Evolutionary conservation across 2,113 vertebrate species (phyloP).

Genomic region (Lagopus muta): DNA sequence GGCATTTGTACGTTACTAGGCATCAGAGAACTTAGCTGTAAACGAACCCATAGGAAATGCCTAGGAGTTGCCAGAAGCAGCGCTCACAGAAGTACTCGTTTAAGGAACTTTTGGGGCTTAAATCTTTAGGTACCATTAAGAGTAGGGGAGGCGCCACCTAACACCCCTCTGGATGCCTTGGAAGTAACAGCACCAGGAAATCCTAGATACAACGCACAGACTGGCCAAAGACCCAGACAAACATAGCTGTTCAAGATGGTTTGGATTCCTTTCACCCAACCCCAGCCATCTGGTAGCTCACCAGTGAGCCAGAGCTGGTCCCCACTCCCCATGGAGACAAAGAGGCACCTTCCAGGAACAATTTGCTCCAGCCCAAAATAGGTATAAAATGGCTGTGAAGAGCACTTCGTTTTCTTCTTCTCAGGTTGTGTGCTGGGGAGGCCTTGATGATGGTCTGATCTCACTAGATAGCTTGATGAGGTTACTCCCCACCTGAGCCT

Average conservation of each 20-base stretch:
- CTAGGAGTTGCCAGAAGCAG: not conserved
- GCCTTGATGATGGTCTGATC: not conserved
- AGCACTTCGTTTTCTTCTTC: not conserved
- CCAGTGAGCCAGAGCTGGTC: not conserved
- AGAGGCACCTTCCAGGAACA: not conserved
- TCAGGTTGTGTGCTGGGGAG: not conserved
- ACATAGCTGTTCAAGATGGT: not conserved
- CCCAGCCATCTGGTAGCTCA: not conserved
- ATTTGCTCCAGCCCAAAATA: not conserved
- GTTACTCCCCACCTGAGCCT: not conserved
- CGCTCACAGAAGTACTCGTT: not conserved
- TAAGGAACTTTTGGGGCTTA: not conserved
- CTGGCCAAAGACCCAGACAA: not conserved
- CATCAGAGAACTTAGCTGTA: not conserved
- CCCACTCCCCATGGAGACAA: not conserved
- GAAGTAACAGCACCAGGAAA: not conserved
- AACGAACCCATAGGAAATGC: constrained; percentile 44
- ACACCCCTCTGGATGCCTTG: not conserved
- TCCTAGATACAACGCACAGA: not conserved
- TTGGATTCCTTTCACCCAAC: not conserved
- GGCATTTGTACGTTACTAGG: constrained; percentile 28
- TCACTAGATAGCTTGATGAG: not conserved
- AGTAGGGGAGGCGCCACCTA: not conserved
- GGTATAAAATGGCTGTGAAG: not conserved
- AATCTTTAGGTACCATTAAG: not conserved